Evolutionary conservation across 2,888 invertebrate genomes (phyloP).

Genomic region (Athalia rosae): DNA sequence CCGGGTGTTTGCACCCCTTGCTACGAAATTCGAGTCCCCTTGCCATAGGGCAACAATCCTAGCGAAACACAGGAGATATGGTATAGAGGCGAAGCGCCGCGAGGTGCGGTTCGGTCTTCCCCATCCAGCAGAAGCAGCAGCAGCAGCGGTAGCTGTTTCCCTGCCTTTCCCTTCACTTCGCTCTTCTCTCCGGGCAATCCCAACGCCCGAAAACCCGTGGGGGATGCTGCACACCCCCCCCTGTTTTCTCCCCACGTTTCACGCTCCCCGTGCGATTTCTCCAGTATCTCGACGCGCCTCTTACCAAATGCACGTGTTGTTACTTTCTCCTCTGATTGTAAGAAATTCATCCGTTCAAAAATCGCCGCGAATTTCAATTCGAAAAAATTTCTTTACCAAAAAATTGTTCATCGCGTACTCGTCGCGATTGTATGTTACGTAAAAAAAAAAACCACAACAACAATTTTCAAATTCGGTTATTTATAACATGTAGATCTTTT

Average conservation of each 20-base stretch:
- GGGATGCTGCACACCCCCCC: slow-evolving; percentile 55
- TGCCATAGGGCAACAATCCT: slow-evolving; percentile 37
- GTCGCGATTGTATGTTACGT: no score
- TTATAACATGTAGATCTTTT: no score
- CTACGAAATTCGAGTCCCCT: slow-evolving; percentile 12
- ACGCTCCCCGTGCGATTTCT: not conserved
- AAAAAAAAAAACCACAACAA: no score
- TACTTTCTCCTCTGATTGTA: not conserved
- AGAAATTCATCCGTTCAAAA: not conserved
- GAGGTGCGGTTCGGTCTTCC: not conserved
- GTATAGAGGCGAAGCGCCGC: not conserved
- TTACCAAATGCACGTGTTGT: slow-evolving; percentile 58
- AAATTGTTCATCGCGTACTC: no score
- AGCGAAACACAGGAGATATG: slow-evolving; percentile 23
- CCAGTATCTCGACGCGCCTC: slow-evolving; percentile 63
- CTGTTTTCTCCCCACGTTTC: not conserved
- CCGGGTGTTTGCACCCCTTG: not conserved
- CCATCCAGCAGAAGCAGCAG: slow-evolving; percentile 12
- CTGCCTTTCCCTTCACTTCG: slow-evolving; percentile 52
- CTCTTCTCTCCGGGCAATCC: not conserved
- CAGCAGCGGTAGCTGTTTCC: not conserved
- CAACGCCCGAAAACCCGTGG: slow-evolving; percentile 57
- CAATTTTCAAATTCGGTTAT: no score
- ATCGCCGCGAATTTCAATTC: not conserved
- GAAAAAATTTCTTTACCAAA: not conserved